A percentile compares a stretch with the other conserved stretches of the same genome.
phyloP scores from a whole-genome alignment of 2,797 vertebrate species.

The Lycodopsis pacificus region DNA sequence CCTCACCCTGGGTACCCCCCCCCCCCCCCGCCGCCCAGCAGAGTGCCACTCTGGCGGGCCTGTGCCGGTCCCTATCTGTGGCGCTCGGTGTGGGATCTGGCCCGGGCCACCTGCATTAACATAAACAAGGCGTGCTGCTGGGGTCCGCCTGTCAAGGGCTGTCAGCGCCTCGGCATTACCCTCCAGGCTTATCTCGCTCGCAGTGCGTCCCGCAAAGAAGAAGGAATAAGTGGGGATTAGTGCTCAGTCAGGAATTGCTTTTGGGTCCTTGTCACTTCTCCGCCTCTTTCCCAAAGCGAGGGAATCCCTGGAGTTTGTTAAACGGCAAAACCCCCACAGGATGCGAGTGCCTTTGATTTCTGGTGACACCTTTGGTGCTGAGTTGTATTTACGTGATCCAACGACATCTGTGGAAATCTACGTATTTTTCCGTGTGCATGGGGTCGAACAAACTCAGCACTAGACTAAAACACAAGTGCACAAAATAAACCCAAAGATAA shows the following conservation, averaged over 20 bases:
- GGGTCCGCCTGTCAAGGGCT: slow-evolving; percentile 78
- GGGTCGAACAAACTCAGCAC: neutral
- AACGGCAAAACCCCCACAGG: neutral
- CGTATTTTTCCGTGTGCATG: neutral
- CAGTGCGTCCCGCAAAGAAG: slow-evolving; percentile 45
- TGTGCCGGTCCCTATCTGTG: slow-evolving; percentile 73
- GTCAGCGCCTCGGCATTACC: slow-evolving; percentile 81
- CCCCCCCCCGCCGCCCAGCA: slow-evolving; percentile 1
- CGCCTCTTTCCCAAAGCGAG: slow-evolving; percentile 58
- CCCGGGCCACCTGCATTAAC: slow-evolving; percentile 73
- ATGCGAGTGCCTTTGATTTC: slow-evolving; percentile 34
- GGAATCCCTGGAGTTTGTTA: slow-evolving; percentile 71
- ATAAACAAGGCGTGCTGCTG: slow-evolving; percentile 78
- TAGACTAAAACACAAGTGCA: neutral
- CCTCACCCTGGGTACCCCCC: slow-evolving; percentile 27
- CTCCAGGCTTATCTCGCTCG: slow-evolving; percentile 79
- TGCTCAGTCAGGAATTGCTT: slow-evolving; percentile 82
- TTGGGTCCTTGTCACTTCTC: slow-evolving; percentile 79
- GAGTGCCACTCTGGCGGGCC: slow-evolving; percentile 59
- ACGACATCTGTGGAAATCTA: neutral
- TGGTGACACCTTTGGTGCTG: slow-evolving; percentile 47
- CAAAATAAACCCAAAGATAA: slow-evolving; percentile 14
- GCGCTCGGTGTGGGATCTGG: slow-evolving; percentile 64
- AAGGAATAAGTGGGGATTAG: slow-evolving; percentile 80
- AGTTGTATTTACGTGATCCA: slow-evolving; percentile 13